Conservation (phyloP, 2,888 invertebrate species). For the Pristionchus mayeri region DNA sequence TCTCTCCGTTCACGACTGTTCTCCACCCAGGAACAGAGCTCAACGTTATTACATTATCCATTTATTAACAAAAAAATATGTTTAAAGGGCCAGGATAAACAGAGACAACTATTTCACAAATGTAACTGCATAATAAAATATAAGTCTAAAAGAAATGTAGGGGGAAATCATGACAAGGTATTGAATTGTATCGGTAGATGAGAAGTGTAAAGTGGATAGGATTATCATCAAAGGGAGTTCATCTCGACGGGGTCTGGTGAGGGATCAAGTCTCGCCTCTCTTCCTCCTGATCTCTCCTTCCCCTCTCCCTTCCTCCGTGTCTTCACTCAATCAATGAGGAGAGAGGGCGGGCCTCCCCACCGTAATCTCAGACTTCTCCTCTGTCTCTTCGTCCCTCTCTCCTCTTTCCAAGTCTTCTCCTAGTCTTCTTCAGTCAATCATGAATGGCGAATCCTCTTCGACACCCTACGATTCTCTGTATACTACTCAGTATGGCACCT, state of each 20-base stretch:
- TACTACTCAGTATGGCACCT: background rate
- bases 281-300: background rate
- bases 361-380: conserved; percentile 44
- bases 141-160: too few relatives aligned
- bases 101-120: background rate
- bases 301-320: background rate
- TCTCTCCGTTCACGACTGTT: conserved; percentile 12
- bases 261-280: conserved; percentile 39
- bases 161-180: too few relatives aligned
- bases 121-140: too few relatives aligned
- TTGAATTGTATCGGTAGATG: background rate
- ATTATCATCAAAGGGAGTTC: conserved; percentile 37
- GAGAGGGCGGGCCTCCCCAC: conserved; percentile 37
- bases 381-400: conserved; percentile 32
- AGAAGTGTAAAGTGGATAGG: conserved; percentile 22
- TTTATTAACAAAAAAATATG: background rate
- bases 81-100: background rate
- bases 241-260: conserved; percentile 21
- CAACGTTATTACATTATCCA: background rate
- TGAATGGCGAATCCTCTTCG: conserved; percentile 21
- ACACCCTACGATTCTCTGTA: conserved; percentile 12
- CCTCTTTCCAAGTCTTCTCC: background rate
- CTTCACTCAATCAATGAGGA: conserved; percentile 35
- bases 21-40: background rate
- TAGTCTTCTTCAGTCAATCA: background rate